Evolutionary conservation across 2,113 vertebrate species (phyloP).

Genomic region (Corythaixoides concolor): DNA sequence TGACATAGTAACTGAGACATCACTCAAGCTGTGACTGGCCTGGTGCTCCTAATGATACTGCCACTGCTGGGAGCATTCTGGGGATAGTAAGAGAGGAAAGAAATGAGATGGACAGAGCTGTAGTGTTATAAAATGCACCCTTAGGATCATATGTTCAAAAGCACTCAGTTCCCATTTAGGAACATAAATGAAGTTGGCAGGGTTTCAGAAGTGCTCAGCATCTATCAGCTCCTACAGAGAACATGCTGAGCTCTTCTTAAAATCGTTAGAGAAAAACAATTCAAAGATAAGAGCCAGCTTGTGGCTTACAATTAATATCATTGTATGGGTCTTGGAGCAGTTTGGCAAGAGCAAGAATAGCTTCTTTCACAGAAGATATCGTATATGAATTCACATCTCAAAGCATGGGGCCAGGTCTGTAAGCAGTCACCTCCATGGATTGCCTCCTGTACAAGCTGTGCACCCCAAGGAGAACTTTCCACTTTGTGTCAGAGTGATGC

Average conservation of each 20-base stretch:
- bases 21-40: background rate
- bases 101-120: background rate
- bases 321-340: slow-evolving; percentile 25
- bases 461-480: background rate
- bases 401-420: background rate
- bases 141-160: slow-evolving; percentile 28
- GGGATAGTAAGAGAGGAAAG: background rate
- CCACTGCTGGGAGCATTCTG: background rate
- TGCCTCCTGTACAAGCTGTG: background rate
- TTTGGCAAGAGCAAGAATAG: slow-evolving; percentile 37
- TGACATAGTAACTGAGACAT: background rate
- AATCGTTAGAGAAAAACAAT: slow-evolving; percentile 53
- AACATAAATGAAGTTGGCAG: slow-evolving; percentile 49
- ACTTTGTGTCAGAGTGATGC: background rate
- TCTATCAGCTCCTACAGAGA: slow-evolving; percentile 61
- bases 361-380: slow-evolving; percentile 9
- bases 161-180: slow-evolving; percentile 22
- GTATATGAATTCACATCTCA: background rate
- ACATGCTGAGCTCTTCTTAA: slow-evolving; percentile 61
- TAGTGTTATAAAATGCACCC: slow-evolving; percentile 19
- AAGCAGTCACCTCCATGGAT: background rate
- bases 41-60: background rate
- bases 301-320: slow-evolving; percentile 43
- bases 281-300: slow-evolving; percentile 52
- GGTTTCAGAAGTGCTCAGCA: slow-evolving; percentile 60